Conservation (phyloP, 2,797 vertebrate species). For the Epinephelus malabaricus region DNA sequence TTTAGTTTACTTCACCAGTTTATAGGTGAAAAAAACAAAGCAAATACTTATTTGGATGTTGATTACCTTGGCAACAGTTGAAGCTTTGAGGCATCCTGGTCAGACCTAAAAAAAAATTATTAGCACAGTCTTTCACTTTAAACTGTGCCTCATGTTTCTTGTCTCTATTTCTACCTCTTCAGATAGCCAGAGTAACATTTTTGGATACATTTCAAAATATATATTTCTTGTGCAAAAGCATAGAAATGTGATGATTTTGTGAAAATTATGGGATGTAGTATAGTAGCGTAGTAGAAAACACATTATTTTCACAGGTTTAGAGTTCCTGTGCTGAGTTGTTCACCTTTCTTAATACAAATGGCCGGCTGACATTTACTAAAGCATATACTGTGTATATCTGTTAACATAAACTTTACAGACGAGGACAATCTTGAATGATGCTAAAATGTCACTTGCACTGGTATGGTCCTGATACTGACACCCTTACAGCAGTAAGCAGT, state of each 20-base stretch:
- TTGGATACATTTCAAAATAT: background rate
- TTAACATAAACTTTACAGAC: conserved; percentile 36
- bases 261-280: background rate
- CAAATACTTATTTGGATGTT: too few relatives aligned
- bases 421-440: conserved; percentile 60
- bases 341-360: background rate
- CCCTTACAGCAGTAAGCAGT: conserved; percentile 23
- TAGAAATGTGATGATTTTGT: background rate
- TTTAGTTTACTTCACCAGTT: too few relatives aligned
- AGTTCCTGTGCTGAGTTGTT: background rate
- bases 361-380: conserved; percentile 34
- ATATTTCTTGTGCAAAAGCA: background rate
- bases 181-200: background rate
- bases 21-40: too few relatives aligned
- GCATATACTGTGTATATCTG: conserved; percentile 30
- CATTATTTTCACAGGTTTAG: conserved; percentile 16
- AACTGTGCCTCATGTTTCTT: background rate
- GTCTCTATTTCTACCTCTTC: background rate
- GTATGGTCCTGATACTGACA: conserved; percentile 29
- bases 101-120: background rate
- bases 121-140: background rate
- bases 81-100: too few relatives aligned
- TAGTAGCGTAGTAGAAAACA: background rate
- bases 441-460: conserved; percentile 34
- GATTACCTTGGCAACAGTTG: too few relatives aligned